Percentiles rank a stretch among this genome's conserved stretches.
These are phyloP conservation scores for Gonatopus flavifemur DNA, from an alignment of 1,140 invertebrate genomes.

Conservation along the genomic window DNA sequence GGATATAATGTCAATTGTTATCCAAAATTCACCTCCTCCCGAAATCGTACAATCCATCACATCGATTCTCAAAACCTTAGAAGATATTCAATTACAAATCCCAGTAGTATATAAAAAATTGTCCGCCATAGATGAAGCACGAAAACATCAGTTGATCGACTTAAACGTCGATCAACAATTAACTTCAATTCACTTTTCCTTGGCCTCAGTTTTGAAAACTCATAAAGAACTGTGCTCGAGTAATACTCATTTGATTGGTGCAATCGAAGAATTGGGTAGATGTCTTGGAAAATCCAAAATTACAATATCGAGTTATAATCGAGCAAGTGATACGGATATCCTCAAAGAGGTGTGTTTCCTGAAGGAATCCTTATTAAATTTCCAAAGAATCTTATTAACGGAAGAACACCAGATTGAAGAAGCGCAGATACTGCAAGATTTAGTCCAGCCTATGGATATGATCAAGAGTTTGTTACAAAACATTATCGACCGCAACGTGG, in stretches of 20 bases:
- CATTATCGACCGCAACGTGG: conserved; percentile 19
- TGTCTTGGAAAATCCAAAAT: conserved; percentile 29
- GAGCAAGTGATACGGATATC: conserved; percentile 27
- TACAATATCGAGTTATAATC: conserved; percentile 24
- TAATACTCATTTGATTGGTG: conserved; percentile 23
- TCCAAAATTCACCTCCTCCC: conserved; percentile 17
- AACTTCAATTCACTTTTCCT: conserved; percentile 35
- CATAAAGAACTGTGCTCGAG: conserved; percentile 9
- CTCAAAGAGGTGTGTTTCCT: conserved; percentile 34
- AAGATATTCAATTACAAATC: conserved; percentile 38
- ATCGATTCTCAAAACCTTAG: conserved; percentile 28
- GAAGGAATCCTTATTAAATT: conserved; percentile 35
- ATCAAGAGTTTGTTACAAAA: conserved; percentile 29
- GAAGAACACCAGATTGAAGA: conserved; percentile 33
- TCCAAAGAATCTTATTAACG: conserved; percentile 40
- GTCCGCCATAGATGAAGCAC: neutral
- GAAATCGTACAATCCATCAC: conserved; percentile 25
- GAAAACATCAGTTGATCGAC: conserved; percentile 19
- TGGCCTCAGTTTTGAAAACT: conserved; percentile 33
- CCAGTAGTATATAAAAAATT: conserved; percentile 24
- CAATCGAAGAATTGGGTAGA: conserved; percentile 36
- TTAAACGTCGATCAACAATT: conserved; percentile 34
- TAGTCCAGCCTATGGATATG: conserved; percentile 29
- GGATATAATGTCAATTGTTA: conserved; percentile 26
- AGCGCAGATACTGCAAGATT: conserved; percentile 29